These are phyloP conservation scores for Chamaedrilus cognettii DNA, from an alignment of 2,888 invertebrate genomes.

Conservation along the genomic window DNA sequence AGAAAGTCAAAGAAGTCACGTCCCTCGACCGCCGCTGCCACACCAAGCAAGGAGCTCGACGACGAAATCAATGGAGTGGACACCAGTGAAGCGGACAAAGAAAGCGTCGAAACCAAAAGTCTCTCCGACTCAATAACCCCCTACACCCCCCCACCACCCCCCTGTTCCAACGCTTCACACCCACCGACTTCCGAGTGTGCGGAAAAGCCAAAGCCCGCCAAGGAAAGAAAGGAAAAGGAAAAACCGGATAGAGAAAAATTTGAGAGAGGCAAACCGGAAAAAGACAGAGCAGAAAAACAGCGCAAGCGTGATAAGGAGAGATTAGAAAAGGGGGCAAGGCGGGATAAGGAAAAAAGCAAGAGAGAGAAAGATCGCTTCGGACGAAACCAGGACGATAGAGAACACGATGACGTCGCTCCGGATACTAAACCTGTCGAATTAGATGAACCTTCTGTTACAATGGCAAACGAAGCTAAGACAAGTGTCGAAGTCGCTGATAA, in stretches of 20 bases:
- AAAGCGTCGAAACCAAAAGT: constrained; percentile 34
- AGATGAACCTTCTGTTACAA: no score
- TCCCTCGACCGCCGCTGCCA: no score
- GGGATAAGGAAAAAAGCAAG: no score
- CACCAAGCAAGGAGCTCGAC: not conserved
- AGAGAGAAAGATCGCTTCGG: not conserved
- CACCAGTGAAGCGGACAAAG: constrained; percentile 20
- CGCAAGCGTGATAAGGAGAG: not conserved
- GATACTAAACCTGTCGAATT: not conserved
- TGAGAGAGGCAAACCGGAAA: not conserved
- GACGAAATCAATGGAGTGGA: not conserved
- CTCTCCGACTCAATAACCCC: not conserved
- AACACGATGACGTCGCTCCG: not conserved
- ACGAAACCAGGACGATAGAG: not conserved
- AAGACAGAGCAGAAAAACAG: not conserved
- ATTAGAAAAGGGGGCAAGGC: no score
- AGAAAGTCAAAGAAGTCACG: no score
- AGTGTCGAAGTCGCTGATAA: not conserved
- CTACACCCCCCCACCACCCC: no score
- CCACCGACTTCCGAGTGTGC: no score
- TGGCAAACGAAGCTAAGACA: not conserved
- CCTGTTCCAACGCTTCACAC: no score
- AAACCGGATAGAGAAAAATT: not conserved
- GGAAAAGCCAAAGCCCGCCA: no score
- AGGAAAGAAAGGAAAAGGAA: no score